phyloP scores from a whole-genome alignment of 2,888 invertebrate species.

The Acanthopleura granulata region DNA sequence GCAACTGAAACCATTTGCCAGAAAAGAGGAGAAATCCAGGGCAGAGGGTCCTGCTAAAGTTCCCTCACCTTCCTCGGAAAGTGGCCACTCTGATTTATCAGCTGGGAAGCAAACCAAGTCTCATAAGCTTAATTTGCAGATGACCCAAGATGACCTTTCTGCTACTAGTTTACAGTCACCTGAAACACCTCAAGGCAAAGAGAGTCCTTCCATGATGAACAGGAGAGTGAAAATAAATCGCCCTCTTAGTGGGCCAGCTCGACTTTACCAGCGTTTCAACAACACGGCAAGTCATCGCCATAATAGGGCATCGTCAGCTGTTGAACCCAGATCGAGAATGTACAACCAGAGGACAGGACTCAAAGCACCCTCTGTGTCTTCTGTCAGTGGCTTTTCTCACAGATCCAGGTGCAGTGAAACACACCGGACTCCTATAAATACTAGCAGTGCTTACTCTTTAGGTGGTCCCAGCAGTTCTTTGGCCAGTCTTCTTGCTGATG shows the following conservation, averaged over 20 bases:
- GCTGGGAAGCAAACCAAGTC: too few relatives aligned
- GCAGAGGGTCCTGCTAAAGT: too few relatives aligned
- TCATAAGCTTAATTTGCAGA: too few relatives aligned
- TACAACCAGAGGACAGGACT: background rate
- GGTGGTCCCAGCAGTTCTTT: conserved; percentile 56
- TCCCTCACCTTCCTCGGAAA: too few relatives aligned
- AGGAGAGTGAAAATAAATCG: conserved; percentile 14
- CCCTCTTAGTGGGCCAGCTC: conserved; percentile 27
- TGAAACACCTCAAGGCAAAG: too few relatives aligned
- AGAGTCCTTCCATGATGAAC: too few relatives aligned
- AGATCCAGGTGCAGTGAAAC: conserved; percentile 42
- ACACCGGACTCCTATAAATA: conserved; percentile 46
- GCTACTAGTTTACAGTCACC: too few relatives aligned
- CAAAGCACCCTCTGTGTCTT: background rate
- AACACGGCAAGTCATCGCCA: conserved; percentile 29
- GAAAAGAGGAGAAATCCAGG: too few relatives aligned
- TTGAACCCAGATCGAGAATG: background rate
- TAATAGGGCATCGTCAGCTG: background rate
- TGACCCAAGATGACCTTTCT: too few relatives aligned
- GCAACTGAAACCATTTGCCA: too few relatives aligned
- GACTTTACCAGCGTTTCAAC: conserved; percentile 32
- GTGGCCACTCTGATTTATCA: too few relatives aligned
- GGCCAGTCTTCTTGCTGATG: conserved; percentile 46
- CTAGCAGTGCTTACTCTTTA: conserved; percentile 45
- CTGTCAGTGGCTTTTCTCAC: conserved; percentile 27